A percentile compares a stretch with the other conserved stretches of the same genome.
Evolutionary conservation across 2,113 vertebrate species (phyloP).

Genomic region (Danionella cerebrum): DNA sequence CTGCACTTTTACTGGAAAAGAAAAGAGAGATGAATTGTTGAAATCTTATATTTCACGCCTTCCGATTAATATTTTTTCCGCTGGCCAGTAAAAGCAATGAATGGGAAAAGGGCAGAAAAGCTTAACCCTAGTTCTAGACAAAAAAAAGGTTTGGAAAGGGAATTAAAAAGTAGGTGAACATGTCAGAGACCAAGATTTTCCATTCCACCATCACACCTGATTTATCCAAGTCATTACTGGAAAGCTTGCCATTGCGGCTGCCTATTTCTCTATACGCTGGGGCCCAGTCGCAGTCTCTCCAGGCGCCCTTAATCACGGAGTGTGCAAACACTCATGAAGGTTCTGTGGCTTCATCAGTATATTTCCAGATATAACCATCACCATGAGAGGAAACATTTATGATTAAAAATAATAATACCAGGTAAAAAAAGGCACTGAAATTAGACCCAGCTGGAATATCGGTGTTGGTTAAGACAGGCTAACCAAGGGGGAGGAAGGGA

Average conservation of each 20-base stretch:
- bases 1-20: conserved; percentile 32
- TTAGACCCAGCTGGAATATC: conserved; percentile 52
- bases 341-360: conserved; percentile 38
- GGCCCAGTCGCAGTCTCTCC: conserved; percentile 29
- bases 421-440: conserved; percentile 37
- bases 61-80: conserved; percentile 16
- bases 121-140: conserved; percentile 38
- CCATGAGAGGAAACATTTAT: conserved; percentile 57
- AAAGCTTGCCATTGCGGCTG: conserved; percentile 47
- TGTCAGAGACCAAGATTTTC: conserved; percentile 54
- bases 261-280: conserved; percentile 38
- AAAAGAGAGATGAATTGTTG: conserved; percentile 14
- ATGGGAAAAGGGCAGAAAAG: conserved; percentile 44
- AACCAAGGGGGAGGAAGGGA: not conserved
- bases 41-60: conserved; percentile 32
- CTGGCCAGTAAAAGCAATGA: conserved; percentile 32
- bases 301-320: conserved; percentile 46
- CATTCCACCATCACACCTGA: conserved; percentile 62
- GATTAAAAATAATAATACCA: conserved; percentile 57
- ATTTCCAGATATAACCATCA: conserved; percentile 56
- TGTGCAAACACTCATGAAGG: conserved; percentile 48
- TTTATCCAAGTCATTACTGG: conserved; percentile 66
- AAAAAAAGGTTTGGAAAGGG: conserved; percentile 52
- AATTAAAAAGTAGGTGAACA: conserved; percentile 36
- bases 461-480: conserved; percentile 25